phyloP scores from a whole-genome alignment of 1,140 invertebrate genomes.

The Pentalonia nigronervosa region DNA sequence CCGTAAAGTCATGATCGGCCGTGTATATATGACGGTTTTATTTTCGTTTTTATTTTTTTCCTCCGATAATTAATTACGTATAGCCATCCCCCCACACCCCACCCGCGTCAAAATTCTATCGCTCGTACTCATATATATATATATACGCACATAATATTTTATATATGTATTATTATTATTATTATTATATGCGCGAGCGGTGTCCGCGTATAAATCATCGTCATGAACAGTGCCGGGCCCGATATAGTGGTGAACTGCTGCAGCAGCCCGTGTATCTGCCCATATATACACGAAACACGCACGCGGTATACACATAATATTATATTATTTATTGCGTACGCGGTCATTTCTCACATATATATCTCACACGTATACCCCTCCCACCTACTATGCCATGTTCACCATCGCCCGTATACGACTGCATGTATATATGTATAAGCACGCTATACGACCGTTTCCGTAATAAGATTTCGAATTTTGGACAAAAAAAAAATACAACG shows the following conservation, averaged over 20 bases:
- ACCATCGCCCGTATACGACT: not conserved
- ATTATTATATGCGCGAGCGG: conserved; percentile 15
- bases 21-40: not conserved
- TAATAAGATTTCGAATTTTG: conserved; percentile 2
- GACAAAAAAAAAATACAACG: not conserved
- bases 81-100: not conserved
- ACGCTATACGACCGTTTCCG: not conserved
- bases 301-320: conserved; percentile 41
- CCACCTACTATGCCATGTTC: not conserved
- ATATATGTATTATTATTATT: not conserved
- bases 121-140: not conserved
- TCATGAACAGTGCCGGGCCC: conserved; percentile 11
- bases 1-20: not conserved
- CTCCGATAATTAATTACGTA: conserved; percentile 55
- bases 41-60: conserved; percentile 42
- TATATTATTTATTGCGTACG: conserved; percentile 53
- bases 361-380: not conserved
- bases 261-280: conserved; percentile 22
- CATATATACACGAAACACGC: conserved; percentile 26
- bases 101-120: conserved; percentile 12
- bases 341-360: conserved; percentile 46
- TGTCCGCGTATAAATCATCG: conserved; percentile 54
- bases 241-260: conserved; percentile 46
- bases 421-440: not conserved
- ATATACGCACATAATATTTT: not conserved